A percentile compares a stretch with the other conserved stretches of the same genome.
Evolutionary conservation across 2,113 vertebrate species (phyloP).

Genomic region (Sula dactylatra): DNA sequence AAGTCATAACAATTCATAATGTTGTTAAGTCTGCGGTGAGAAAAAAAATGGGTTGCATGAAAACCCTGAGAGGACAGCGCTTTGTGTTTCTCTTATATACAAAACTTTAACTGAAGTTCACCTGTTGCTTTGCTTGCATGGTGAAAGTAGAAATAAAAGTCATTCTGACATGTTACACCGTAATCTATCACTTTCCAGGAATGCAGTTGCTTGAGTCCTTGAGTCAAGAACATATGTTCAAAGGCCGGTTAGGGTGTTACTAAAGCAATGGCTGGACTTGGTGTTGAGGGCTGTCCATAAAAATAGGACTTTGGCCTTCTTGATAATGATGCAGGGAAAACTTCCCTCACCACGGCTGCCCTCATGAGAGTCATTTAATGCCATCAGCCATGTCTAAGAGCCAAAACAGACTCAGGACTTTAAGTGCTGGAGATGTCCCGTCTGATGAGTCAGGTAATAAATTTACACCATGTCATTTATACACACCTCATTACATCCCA

Average conservation of each 20-base stretch:
- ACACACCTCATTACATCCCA: accelerated
- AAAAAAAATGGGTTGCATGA: background rate
- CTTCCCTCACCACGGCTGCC: background rate
- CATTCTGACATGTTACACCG: background rate
- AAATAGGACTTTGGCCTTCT: background rate
- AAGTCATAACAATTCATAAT: background rate
- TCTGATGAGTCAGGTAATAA: background rate
- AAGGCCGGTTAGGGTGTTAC: background rate
- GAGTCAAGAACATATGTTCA: background rate
- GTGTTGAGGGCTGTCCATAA: background rate
- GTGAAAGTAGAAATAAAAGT: background rate
- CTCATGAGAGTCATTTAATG: background rate
- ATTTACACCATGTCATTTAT: background rate
- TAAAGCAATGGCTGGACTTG: background rate
- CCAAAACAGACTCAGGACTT: background rate
- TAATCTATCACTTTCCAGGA: background rate
- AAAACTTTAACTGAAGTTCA: background rate
- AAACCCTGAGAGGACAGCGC: background rate
- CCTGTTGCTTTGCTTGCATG: background rate
- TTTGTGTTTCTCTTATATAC: background rate
- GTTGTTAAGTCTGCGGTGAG: accelerated
- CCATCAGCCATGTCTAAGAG: background rate
- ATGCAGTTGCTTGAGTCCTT: background rate
- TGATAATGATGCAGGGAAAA: background rate
- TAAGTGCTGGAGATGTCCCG: background rate